phyloP scores from a whole-genome alignment of 2,888 invertebrate genomes.

The Hybos culiciformis region DNA sequence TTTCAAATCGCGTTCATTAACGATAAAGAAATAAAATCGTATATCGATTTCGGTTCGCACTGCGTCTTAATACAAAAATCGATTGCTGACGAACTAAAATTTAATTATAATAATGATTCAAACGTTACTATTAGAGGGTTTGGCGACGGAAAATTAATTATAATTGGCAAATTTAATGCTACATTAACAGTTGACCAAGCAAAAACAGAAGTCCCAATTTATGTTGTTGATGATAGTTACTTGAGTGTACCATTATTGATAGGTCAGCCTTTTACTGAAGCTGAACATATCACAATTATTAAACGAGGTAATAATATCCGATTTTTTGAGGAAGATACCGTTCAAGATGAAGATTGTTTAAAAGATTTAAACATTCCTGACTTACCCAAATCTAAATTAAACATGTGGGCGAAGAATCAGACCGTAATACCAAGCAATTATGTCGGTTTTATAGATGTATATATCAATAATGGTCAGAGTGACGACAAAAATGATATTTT shows the following conservation, averaged over 20 bases:
- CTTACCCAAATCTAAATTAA: neutral
- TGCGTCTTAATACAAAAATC: neutral
- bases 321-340: neutral
- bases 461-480: neutral
- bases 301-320: neutral
- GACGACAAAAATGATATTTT: neutral
- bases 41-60: neutral
- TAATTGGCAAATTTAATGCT: neutral
- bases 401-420: neutral
- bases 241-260: neutral
- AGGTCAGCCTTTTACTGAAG: neutral
- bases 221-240: neutral
- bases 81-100: too few species aligned
- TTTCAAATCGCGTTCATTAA: neutral
- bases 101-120: too few species aligned
- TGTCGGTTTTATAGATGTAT: neutral
- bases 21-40: neutral
- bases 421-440: neutral
- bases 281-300: neutral
- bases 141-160: neutral
- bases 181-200: neutral
- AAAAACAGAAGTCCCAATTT: neutral
- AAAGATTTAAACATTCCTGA: neutral
- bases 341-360: neutral
- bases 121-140: neutral